Percentiles rank a stretch among this genome's conserved stretches.
These are phyloP conservation scores for Lethocerus indicus DNA, from an alignment of 1,140 invertebrate species.

Conservation along the genomic window DNA sequence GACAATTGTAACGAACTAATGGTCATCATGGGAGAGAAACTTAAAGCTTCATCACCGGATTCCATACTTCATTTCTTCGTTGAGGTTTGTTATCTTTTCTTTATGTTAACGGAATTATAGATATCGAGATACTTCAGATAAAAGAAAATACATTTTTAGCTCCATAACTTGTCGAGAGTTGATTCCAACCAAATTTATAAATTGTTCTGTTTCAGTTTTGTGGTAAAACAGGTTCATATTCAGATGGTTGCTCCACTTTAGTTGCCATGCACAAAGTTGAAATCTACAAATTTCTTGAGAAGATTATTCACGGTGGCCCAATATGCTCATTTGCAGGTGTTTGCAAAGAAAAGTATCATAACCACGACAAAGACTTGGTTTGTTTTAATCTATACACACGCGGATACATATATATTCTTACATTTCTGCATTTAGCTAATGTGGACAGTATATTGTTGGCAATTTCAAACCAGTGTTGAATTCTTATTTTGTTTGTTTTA, in stretches of 20 bases:
- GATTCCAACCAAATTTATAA: no score
- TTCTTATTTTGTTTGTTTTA: not conserved
- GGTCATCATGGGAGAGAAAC: no score
- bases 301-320: slow-evolving; percentile 40
- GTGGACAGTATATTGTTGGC: not conserved
- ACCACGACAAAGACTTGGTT: slow-evolving; percentile 2
- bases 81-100: no score
- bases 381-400: slow-evolving; percentile 10
- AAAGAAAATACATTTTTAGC: no score
- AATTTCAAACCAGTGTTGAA: not conserved
- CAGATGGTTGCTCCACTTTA: slow-evolving; percentile 57
- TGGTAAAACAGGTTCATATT: slow-evolving; percentile 44
- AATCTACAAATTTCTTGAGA: slow-evolving; percentile 39
- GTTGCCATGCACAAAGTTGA: slow-evolving; percentile 46
- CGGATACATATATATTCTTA: not conserved
- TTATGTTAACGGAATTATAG: no score
- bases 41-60: no score
- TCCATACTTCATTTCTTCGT: no score
- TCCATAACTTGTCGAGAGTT: no score
- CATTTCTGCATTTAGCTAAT: slow-evolving; percentile 3
- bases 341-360: slow-evolving; percentile 27
- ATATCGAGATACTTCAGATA: no score
- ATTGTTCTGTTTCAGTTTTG: slow-evolving; percentile 33
- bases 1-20: no score
- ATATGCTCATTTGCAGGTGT: slow-evolving; percentile 59